These are phyloP conservation scores for Poecile montanus DNA, from an alignment of 2,797 vertebrate species.

Conservation along the genomic window DNA sequence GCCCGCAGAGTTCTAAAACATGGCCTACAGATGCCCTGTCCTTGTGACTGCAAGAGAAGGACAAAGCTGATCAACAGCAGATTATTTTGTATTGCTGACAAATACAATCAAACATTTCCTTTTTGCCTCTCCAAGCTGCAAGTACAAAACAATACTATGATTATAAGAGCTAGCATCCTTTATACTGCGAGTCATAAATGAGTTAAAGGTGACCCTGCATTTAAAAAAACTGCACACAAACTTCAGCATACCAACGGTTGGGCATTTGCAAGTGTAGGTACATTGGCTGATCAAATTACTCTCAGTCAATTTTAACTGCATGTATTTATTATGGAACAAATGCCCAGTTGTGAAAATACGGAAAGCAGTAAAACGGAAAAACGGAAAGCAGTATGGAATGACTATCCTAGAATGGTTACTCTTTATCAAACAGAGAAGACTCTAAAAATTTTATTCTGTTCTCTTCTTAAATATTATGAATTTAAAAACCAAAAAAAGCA, in stretches of 20 bases:
- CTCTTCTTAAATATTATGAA: not conserved
- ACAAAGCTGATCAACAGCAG: constrained; percentile 60
- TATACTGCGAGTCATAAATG: not conserved
- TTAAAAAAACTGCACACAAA: not conserved
- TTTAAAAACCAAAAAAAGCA: not conserved
- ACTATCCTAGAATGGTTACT: not conserved
- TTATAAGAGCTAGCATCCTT: not conserved
- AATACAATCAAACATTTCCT: constrained; percentile 26
- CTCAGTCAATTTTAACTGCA: not conserved
- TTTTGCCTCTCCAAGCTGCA: not conserved
- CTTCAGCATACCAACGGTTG: not conserved
- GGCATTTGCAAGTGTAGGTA: not conserved
- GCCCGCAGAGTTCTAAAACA: constrained; percentile 70
- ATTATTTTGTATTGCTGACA: constrained; percentile 38
- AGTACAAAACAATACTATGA: not conserved
- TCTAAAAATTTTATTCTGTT: not conserved
- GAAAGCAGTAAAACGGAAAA: no score
- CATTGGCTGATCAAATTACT: not conserved
- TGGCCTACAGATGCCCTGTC: constrained; percentile 64
- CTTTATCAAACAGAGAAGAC: not conserved
- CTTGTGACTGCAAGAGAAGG: constrained; percentile 68
- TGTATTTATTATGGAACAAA: not conserved
- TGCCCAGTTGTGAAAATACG: not conserved
- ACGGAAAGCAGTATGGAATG: not conserved
- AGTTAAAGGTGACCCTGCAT: not conserved